Percentiles rank a stretch among this genome's conserved stretches.
phyloP scores from a whole-genome alignment of 2,888 invertebrate species.

The Notocelia uddmanniana region DNA sequence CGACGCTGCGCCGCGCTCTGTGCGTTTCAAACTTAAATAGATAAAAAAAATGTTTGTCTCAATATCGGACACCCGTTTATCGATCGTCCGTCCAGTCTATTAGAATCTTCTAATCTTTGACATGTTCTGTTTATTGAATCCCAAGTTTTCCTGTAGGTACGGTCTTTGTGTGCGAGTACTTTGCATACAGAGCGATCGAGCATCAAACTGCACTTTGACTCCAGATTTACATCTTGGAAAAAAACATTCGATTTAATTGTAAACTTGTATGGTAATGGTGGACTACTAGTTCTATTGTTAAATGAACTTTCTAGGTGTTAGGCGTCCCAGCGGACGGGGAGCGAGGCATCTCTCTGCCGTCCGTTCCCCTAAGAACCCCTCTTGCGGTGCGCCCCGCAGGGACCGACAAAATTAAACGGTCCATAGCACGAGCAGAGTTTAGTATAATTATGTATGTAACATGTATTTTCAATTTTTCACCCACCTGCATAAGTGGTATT shows the following conservation, averaged over 20 bases:
- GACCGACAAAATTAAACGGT: no score
- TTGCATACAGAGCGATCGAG: slow-evolving; percentile 38
- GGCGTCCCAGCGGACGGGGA: no score
- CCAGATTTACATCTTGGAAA: slow-evolving; percentile 43
- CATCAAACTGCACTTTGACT: slow-evolving; percentile 43
- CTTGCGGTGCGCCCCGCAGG: no score
- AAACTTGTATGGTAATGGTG: slow-evolving; percentile 22
- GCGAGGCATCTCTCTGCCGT: no score
- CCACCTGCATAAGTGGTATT: no score
- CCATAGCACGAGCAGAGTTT: no score
- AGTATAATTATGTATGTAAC: no score
- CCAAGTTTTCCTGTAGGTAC: slow-evolving; percentile 47
- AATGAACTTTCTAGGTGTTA: not conserved
- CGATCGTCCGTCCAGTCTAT: not conserved
- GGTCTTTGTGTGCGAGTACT: slow-evolving; percentile 48
- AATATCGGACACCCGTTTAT: not conserved
- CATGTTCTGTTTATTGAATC: slow-evolving; percentile 36
- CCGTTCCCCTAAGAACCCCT: no score
- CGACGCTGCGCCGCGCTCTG: no score
- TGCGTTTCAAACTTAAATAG: no score
- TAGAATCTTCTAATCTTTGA: slow-evolving; percentile 20
- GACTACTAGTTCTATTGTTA: slow-evolving; percentile 24
- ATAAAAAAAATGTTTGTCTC: no score
- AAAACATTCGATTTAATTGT: slow-evolving; percentile 26
- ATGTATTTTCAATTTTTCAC: no score